These are phyloP conservation scores for Hyposmocoma kahamanoa DNA, from an alignment of 1,140 invertebrate species.

Conservation along the genomic window DNA sequence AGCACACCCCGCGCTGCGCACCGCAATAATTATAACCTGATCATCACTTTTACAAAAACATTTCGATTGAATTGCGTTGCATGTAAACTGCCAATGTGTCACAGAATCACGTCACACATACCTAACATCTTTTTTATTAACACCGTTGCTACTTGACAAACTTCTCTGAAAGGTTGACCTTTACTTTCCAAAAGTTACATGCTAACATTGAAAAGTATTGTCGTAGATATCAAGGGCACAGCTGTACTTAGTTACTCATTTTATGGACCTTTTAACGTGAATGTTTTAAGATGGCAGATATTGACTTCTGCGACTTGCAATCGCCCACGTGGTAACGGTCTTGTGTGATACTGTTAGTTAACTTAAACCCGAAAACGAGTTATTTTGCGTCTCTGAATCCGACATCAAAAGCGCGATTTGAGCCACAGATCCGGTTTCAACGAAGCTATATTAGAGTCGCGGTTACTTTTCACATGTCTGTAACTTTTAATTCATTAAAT, in stretches of 20 bases:
- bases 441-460: neutral
- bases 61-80: neutral
- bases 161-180: no score
- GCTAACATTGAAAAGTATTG: neutral
- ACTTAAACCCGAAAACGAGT: slow-evolving; percentile 45
- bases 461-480: no score
- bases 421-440: slow-evolving; percentile 27
- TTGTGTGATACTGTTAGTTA: slow-evolving; percentile 47
- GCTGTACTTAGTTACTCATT: neutral
- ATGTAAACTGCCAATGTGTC: no score
- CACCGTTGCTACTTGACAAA: no score
- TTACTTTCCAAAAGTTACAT: neutral
- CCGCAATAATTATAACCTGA: neutral
- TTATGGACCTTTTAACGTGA: neutral
- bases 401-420: slow-evolving; percentile 15
- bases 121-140: neutral
- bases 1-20: slow-evolving; percentile 38
- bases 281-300: no score
- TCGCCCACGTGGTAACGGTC: slow-evolving; percentile 56
- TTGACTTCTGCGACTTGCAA: no score
- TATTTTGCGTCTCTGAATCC: slow-evolving; percentile 48
- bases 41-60: neutral
- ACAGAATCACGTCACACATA: neutral
- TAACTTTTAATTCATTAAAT: no score
- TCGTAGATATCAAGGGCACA: neutral